Conservation (phyloP, 2,888 invertebrate genomes). For the Theretra japonica region DNA sequence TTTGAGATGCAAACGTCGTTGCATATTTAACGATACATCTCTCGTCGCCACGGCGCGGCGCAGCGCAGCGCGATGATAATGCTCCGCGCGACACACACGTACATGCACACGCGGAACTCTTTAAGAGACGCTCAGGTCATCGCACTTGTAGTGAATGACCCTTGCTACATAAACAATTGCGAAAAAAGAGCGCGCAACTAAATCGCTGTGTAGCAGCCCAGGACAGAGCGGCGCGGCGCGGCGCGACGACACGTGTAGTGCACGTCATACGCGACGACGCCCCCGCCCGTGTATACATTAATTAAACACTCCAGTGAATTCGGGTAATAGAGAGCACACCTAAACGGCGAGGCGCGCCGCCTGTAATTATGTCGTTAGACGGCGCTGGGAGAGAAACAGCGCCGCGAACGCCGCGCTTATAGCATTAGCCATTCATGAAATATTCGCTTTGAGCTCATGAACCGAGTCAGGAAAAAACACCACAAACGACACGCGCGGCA, state of each 20-base stretch:
- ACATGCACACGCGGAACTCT: background rate
- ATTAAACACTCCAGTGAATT: conserved; percentile 18
- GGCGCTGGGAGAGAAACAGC: background rate
- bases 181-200: background rate
- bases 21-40: conserved; percentile 15
- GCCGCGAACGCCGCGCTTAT: background rate
- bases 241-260: too few relatives aligned
- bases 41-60: background rate
- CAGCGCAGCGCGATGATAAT: background rate
- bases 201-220: background rate
- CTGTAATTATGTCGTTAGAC: conserved; percentile 14
- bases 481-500: background rate
- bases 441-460: background rate
- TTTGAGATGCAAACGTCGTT: conserved; percentile 21
- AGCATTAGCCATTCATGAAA: conserved; percentile 12
- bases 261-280: too few relatives aligned
- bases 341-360: conserved; percentile 9
- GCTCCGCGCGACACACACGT: background rate
- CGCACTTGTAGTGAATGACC: background rate
- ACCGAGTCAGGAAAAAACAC: background rate
- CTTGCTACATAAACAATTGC: background rate
- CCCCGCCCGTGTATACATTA: background rate
- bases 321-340: conserved; percentile 5
- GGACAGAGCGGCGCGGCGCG: background rate
- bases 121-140: background rate